Percentiles rank a stretch among this genome's conserved stretches.
Conservation (phyloP, 1,140 invertebrate genomes). For the Reticulitermes speratus region DNA sequence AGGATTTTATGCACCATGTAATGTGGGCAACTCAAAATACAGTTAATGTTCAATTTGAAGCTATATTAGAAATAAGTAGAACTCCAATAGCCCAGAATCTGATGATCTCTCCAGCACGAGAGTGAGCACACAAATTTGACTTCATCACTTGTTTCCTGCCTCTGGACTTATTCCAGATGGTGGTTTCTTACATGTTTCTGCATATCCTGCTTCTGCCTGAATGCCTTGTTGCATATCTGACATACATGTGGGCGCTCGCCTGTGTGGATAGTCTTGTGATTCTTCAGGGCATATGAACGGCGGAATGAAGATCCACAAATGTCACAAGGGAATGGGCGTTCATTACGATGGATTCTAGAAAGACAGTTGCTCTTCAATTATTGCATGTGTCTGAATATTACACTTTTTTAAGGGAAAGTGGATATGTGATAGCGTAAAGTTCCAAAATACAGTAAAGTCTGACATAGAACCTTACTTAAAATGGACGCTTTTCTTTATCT, state of each 20-base stretch:
- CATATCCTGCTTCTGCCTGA: constrained; percentile 59
- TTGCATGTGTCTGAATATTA: neutral
- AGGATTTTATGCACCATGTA: too few species aligned
- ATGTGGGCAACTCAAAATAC: too few species aligned
- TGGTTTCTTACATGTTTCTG: constrained; percentile 46
- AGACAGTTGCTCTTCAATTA: neutral
- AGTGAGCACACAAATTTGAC: too few species aligned
- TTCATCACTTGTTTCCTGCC: neutral
- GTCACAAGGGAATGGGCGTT: constrained; percentile 43
- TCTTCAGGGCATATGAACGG: constrained; percentile 29
- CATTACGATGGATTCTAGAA: constrained; percentile 50
- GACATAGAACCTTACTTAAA: too few species aligned
- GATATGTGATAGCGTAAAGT: neutral
- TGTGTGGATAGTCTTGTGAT: constrained; percentile 62
- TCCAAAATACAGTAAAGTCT: too few species aligned
- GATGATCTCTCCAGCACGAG: too few species aligned
- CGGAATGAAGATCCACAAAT: constrained; percentile 47
- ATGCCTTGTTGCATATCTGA: constrained; percentile 57
- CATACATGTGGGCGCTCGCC: constrained; percentile 66
- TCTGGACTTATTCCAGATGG: constrained; percentile 41
- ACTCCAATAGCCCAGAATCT: too few species aligned
- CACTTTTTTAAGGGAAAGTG: too few species aligned
- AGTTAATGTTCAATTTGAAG: too few species aligned
- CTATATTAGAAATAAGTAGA: too few species aligned
- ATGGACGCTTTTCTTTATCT: too few species aligned